These are phyloP conservation scores for Anolis sagrei DNA, from an alignment of 2,113 vertebrate genomes.

Conservation along the genomic window DNA sequence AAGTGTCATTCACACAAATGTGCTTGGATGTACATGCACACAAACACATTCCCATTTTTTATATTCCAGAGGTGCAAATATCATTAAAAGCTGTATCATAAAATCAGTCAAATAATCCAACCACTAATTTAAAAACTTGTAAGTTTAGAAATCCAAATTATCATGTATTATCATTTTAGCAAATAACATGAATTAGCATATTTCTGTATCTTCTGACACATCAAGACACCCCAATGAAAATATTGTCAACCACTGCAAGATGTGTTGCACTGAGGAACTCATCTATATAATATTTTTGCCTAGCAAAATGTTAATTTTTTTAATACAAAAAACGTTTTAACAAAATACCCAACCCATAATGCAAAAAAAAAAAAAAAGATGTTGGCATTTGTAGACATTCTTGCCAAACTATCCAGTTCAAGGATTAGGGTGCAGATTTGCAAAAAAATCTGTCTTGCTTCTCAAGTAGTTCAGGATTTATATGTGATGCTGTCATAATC, in stretches of 20 bases:
- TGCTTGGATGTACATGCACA: neutral
- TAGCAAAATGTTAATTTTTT: too few species aligned
- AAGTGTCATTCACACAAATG: neutral
- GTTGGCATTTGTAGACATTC: neutral
- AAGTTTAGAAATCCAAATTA: neutral
- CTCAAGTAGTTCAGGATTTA: neutral
- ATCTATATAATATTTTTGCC: too few species aligned
- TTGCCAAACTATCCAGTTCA: neutral
- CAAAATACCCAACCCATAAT: too few species aligned
- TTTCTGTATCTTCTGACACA: too few species aligned
- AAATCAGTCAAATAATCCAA: too few species aligned
- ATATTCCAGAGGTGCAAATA: neutral
- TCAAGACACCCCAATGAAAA: too few species aligned
- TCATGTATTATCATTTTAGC: neutral
- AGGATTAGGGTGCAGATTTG: neutral
- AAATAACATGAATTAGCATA: neutral
- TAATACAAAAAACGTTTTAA: too few species aligned
- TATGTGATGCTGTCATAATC: neutral
- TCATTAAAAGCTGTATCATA: neutral
- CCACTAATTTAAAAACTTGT: too few species aligned
- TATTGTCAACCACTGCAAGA: too few species aligned
- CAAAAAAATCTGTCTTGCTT: too few species aligned
- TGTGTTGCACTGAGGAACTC: too few species aligned
- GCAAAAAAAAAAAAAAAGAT: too few species aligned
- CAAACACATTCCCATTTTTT: neutral